Percentiles rank a stretch among this genome's conserved stretches.
These are phyloP conservation scores for Allobates femoralis DNA, from an alignment of 2,797 vertebrate species.

Conservation along the genomic window DNA sequence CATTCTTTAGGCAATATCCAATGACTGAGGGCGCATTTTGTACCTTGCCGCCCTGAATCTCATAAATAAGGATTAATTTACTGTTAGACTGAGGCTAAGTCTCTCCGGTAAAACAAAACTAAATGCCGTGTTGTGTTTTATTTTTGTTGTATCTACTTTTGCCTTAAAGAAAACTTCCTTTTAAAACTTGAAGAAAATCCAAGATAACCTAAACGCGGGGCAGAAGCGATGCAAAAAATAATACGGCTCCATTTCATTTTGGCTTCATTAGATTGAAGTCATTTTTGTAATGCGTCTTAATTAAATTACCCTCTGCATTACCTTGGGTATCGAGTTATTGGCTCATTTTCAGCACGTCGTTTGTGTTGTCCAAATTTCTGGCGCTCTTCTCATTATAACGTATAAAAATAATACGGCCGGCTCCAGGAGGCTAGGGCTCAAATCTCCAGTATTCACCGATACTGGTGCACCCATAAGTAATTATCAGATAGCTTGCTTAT, in stretches of 20 bases:
- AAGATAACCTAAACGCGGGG: slow-evolving; percentile 44
- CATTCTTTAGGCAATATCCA: not conserved
- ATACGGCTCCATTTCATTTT: slow-evolving; percentile 35
- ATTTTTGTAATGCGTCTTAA: slow-evolving; percentile 51
- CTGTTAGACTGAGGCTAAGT: slow-evolving; percentile 50
- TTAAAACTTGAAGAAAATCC: slow-evolving; percentile 27
- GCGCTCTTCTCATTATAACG: slow-evolving; percentile 28
- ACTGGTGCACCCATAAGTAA: slow-evolving; percentile 1
- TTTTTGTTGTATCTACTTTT: slow-evolving; percentile 48
- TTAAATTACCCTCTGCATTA: slow-evolving; percentile 50
- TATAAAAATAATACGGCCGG: slow-evolving; percentile 42
- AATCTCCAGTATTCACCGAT: slow-evolving; percentile 33
- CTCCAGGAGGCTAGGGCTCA: slow-evolving; percentile 38
- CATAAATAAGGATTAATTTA: slow-evolving; percentile 50
- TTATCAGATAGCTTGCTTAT: slow-evolving; percentile 38
- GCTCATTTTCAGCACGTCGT: slow-evolving; percentile 40
- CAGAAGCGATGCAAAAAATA: slow-evolving; percentile 41
- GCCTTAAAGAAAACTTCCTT: slow-evolving; percentile 39
- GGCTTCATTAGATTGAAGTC: slow-evolving; percentile 46
- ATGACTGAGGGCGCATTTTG: slow-evolving; percentile 40
- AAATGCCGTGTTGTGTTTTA: slow-evolving; percentile 53
- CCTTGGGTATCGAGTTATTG: slow-evolving; percentile 49
- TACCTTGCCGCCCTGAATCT: slow-evolving; percentile 20
- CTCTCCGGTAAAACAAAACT: slow-evolving; percentile 26
- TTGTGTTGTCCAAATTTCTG: slow-evolving; percentile 46